Conservation (phyloP, 92 coral and sea anemone genomes). For the Epizoanthus illoricatus region DNA sequence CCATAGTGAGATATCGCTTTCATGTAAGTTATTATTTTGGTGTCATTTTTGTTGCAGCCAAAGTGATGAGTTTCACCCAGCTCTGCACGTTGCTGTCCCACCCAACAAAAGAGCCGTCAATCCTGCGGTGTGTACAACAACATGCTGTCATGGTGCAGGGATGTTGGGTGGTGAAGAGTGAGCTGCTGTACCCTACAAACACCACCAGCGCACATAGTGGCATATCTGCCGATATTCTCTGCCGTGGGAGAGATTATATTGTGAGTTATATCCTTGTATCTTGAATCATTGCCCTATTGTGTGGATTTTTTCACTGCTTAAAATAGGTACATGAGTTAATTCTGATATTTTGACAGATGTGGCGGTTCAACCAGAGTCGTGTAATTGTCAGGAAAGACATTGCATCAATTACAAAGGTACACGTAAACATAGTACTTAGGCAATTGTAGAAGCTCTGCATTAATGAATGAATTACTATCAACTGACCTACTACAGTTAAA, state of each 20-base stretch:
- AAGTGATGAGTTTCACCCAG: slow-evolving; percentile 88
- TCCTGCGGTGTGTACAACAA: slow-evolving; percentile 85
- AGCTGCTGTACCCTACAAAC: slow-evolving; percentile 87
- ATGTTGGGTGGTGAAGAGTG: slow-evolving; percentile 97
- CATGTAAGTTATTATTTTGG: no score
- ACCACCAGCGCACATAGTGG: slow-evolving; percentile 89
- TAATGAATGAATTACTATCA: no score
- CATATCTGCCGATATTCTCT: slow-evolving; percentile 80
- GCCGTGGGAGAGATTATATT: slow-evolving; percentile 93
- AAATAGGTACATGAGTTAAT: no score
- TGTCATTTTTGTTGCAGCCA: slow-evolving; percentile 54
- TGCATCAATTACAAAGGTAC: slow-evolving; percentile 84
- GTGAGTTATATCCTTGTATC: slow-evolving; percentile 52
- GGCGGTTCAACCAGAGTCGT: slow-evolving; percentile 88
- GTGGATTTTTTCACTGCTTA: no score
- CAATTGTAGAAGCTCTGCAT: no score
- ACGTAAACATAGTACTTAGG: no score
- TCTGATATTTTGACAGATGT: slow-evolving; percentile 58
- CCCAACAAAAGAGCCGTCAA: slow-evolving; percentile 72
- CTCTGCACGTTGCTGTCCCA: slow-evolving; percentile 75
- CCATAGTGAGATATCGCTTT: no score
- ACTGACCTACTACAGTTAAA: no score
- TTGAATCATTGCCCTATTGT: background rate
- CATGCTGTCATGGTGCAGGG: slow-evolving; percentile 95
- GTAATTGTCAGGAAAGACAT: slow-evolving; percentile 84